A percentile compares a stretch with the other conserved stretches of the same genome.
phyloP scores from a whole-genome alignment of 2,888 invertebrate species.

The Andrena camellia region DNA sequence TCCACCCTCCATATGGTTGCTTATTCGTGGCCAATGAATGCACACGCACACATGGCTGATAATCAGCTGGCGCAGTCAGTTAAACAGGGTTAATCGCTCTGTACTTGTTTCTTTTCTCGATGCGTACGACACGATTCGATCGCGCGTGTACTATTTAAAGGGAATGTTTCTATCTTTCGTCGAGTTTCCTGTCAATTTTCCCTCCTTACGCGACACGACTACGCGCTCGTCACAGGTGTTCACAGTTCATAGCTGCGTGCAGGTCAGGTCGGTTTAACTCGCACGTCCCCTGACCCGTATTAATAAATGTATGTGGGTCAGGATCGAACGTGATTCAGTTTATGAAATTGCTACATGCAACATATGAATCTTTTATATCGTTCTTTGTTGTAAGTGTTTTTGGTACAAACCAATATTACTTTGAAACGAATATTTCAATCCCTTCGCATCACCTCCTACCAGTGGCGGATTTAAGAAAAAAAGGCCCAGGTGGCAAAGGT shows the following conservation, averaged over 20 bases:
- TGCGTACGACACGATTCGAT: background rate
- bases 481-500: too few species aligned
- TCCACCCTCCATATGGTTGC: conserved; percentile 65
- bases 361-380: too few species aligned
- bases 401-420: too few species aligned
- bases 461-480: too few species aligned
- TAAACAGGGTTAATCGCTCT: conserved; percentile 17
- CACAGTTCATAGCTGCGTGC: background rate
- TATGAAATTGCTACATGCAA: too few species aligned
- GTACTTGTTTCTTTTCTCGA: background rate
- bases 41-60: conserved; percentile 57
- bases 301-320: too few species aligned
- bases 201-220: background rate
- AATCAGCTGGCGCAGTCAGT: conserved; percentile 68
- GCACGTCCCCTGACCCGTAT: too few species aligned
- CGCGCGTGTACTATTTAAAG: background rate
- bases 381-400: too few species aligned
- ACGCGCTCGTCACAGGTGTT: background rate
- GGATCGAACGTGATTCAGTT: too few species aligned
- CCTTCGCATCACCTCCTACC: too few species aligned
- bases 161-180: background rate
- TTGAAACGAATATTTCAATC: too few species aligned
- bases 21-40: conserved; percentile 35
- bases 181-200: background rate
- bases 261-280: background rate